These are phyloP conservation scores for Callosobruchus maculatus DNA, from an alignment of 2,888 invertebrate genomes.

Conservation along the genomic window DNA sequence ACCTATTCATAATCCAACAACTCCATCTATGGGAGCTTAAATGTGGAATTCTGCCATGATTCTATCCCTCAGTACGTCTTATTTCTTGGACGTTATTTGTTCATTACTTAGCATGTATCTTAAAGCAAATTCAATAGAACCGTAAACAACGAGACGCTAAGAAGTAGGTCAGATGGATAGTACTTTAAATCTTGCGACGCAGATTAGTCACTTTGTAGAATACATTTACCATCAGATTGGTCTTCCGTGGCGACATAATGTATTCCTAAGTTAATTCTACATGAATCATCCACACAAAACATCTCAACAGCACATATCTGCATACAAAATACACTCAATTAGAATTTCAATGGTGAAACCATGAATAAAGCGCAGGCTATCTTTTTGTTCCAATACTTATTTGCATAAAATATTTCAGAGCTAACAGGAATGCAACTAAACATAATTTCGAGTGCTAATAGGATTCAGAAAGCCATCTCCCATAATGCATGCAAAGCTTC, in stretches of 20 bases:
- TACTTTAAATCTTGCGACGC: neutral
- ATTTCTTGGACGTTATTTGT: no score
- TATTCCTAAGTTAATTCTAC: neutral
- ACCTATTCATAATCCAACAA: no score
- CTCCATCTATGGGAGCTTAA: no score
- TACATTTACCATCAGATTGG: neutral
- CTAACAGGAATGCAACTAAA: neutral
- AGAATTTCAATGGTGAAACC: neutral
- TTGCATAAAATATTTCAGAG: neutral
- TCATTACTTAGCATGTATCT: no score
- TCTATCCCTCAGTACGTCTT: no score
- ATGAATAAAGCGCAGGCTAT: neutral
- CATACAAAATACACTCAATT: neutral
- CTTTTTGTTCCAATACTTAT: neutral
- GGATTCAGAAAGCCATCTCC: neutral
- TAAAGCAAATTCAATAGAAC: no score
- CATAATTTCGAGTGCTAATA: neutral
- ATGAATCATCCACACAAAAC: neutral
- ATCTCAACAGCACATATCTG: neutral
- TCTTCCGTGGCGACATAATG: neutral
- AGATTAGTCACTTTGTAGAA: neutral
- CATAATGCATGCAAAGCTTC: neutral
- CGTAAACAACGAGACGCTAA: neutral
- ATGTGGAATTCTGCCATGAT: no score
- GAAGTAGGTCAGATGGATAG: neutral